Base-by-base conservation (phyloP, 2,113 vertebrate species). In the Cinclus mexicanus region DNA sequence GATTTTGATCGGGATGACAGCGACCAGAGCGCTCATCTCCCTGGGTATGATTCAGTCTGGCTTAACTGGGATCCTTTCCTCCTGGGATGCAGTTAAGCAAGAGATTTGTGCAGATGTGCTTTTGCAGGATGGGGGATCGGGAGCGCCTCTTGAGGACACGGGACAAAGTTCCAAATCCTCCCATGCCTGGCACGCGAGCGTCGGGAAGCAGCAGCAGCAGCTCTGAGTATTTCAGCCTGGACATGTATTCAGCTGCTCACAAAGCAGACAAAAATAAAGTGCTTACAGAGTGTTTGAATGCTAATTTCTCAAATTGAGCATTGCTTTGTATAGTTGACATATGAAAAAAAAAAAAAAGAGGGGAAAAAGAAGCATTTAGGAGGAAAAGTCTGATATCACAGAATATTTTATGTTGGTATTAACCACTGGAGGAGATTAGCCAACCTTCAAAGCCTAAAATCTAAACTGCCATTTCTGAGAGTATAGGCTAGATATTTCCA, bases 221-320 rank as follows among this genome's bases (percentile, higher is more conserved):
- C 72, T 71, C 71, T 1, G 83, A 9, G 25, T 24, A 14, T 78
- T 95, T 90, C 89, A 95, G 80, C 70, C 86, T 46, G 92, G 85
- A 88, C 67, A 29, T 67, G 72, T 83, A 90, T 74, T 96, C 70
- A 96, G 93, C 86, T 84, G 81, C 91, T 95, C 53, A 85, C 82
- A 97, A 89, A 96, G 93, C n/a, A 5, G 90, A 84, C 72, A 91
- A 96, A 97, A 93, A 96, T 93, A 88, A 94, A 93, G 72, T 56
- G 78, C 93, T 93, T 95, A 69, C 61, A 44, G 93, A 92, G 76
- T 39, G 61, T 75, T 61, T 64, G 92, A 97, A 96, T 85, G 93
- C 82, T 95, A 76, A 85, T 92, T 94, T 76, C 83, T 87, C 71
- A 92, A 94, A 91, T 19, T 87, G 82, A 92, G 84, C 13, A 10